Conservation (phyloP, 2,113 vertebrate genomes). For the Corythornis cristatus region DNA sequence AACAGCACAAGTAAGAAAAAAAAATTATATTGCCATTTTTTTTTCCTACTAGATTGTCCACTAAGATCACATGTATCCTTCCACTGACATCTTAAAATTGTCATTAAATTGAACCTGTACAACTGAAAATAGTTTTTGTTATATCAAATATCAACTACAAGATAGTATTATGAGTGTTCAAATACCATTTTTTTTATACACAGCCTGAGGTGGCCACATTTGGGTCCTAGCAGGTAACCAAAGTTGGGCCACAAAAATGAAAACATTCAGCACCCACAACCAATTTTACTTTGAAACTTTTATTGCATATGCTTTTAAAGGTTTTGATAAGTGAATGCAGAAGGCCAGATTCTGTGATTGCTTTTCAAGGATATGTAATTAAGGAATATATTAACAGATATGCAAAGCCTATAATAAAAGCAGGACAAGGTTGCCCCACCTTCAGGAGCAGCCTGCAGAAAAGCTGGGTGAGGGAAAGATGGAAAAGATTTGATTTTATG, state of each 20-base stretch:
- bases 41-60: neutral
- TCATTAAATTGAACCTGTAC: neutral
- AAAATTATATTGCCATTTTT: neutral
- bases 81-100: neutral
- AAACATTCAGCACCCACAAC: neutral
- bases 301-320: neutral
- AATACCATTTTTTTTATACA: neutral
- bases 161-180: neutral
- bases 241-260: neutral
- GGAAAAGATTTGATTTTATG: neutral
- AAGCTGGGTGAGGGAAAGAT: neutral
- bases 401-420: neutral
- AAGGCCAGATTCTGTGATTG: neutral
- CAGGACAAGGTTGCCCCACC: neutral
- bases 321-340: neutral
- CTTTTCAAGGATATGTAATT: neutral
- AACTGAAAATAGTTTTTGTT: neutral
- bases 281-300: neutral
- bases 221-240: neutral
- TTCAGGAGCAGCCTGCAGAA: neutral
- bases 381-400: neutral
- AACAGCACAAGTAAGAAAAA: neutral
- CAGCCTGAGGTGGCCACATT: accelerated
- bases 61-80: neutral
- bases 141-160: neutral